Conservation (phyloP, 2,113 vertebrate species). For the Mirounga angustirostris region DNA sequence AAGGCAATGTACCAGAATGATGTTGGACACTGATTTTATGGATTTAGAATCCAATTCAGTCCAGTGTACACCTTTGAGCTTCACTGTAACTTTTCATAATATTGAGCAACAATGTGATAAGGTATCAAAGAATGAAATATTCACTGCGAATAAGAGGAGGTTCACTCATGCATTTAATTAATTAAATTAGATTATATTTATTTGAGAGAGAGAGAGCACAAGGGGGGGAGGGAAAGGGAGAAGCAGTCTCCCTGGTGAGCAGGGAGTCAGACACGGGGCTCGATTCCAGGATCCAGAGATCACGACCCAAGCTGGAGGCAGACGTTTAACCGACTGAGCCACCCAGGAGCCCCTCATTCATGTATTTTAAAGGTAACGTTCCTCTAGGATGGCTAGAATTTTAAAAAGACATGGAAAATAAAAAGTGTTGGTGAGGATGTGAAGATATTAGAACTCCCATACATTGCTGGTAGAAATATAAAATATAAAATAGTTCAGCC, state of each 20-base stretch:
- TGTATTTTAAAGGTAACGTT: constrained; percentile 10
- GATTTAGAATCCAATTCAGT: constrained; percentile 42
- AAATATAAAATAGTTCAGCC: not conserved
- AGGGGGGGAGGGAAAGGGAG: not conserved
- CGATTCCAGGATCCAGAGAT: not conserved
- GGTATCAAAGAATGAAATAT: constrained; percentile 12
- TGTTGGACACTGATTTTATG: not conserved
- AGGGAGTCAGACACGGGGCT: not conserved
- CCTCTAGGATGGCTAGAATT: not conserved
- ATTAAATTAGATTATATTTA: not conserved
- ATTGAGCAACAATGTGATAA: not conserved
- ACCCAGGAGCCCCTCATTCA: not conserved
- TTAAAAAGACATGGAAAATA: not conserved
- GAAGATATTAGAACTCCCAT: not conserved
- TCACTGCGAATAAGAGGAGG: not conserved
- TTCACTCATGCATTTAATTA: constrained; percentile 11
- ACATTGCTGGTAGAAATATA: not conserved
- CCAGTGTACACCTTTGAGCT: not conserved
- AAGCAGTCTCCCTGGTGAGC: not conserved
- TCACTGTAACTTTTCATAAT: constrained; percentile 24
- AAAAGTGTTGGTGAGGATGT: not conserved
- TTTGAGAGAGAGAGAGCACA: not conserved
- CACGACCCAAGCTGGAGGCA: not conserved
- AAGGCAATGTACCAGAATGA: not conserved
- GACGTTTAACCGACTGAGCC: not conserved